Conservation (phyloP, 30 jellyfish, hydroid and myxozoan species). For the Chrysaora quinquecirrha region DNA sequence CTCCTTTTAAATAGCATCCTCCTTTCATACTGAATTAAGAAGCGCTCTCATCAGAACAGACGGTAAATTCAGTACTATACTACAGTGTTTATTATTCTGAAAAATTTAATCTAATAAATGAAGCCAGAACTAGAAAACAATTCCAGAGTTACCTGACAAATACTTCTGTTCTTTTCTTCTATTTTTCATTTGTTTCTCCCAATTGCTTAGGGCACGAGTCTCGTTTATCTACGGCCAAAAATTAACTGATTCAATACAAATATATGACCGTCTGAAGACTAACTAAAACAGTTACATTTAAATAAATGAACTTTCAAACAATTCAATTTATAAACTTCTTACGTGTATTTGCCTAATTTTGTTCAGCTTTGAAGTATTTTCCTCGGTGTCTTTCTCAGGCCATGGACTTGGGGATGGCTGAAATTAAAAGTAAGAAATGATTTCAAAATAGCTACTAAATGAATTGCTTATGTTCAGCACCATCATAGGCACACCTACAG, state of each 20-base stretch:
- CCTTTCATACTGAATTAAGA: no score
- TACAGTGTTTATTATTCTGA: no score
- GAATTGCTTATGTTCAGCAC: background rate
- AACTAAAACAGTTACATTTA: no score
- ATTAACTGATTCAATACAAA: background rate
- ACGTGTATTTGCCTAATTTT: background rate
- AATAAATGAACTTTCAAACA: background rate
- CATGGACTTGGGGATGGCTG: constrained; percentile 7
- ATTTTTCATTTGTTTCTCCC: constrained; percentile 87
- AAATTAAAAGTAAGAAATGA: background rate
- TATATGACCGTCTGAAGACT: no score
- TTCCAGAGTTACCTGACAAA: constrained; percentile 76
- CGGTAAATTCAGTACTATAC: no score
- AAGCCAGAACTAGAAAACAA: no score
- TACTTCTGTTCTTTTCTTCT: constrained; percentile 66
- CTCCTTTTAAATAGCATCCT: no score
- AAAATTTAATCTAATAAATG: no score
- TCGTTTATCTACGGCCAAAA: constrained; percentile 60
- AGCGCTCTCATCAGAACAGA: no score
- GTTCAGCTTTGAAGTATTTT: background rate
- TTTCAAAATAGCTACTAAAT: no score
- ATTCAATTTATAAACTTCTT: background rate
- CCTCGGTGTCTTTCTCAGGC: background rate
- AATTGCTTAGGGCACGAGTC: constrained; percentile 79
- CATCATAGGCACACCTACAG: no score